Evolutionary conservation across 2,888 invertebrate genomes (phyloP), one percentile per base, ranked within the genome.

Genomic region (Mesorhabditis spiculigera): DNA sequence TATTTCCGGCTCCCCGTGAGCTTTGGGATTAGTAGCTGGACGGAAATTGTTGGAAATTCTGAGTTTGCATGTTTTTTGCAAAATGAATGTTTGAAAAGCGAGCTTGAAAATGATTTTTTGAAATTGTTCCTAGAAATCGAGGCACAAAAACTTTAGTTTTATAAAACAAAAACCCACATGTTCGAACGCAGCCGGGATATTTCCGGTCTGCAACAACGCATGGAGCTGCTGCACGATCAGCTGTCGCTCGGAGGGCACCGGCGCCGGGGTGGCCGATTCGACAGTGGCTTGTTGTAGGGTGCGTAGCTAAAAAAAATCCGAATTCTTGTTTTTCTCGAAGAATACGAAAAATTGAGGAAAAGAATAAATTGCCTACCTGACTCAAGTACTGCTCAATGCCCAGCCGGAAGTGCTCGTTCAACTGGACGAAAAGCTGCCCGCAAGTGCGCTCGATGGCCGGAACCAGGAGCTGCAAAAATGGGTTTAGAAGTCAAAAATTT

Each of bases 351-450:
- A n/a, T n/a, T n/a, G n/a, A n/a, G n/a, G 10, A 66, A 43, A 43
- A n/a, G n/a, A n/a, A n/a, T n/a, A n/a, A 66, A 16, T 63, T 41
- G 3, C 66, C 43, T 5, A 61, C 70, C 67, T 71, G 70, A 0
- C 45, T 41, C 62, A 68, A 58, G 42, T 61, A 68, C 73, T 78
- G 75, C 86, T 91, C 91, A 5, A 94, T 93, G 68, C 96, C 96
- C 76, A 90, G 90, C 68, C 91, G 91, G 88, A 95, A 96, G 28
- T 92, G 90, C 67, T 92, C 92, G 86, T 94, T 93, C 70, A 96
- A 90, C 87, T 96, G 95, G 65, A 91, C 90, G 86, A 95, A 94
- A 90, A 96, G 92, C 45, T 74, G 73, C 42, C 73, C 71, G 69
- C 83, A 83, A 28, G 73, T 70, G n/a, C 77, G 67, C 66, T 79